Evolutionary conservation across 92 coral and sea anemone genomes (phyloP).

Genomic region (Scolanthus callimorphus): DNA sequence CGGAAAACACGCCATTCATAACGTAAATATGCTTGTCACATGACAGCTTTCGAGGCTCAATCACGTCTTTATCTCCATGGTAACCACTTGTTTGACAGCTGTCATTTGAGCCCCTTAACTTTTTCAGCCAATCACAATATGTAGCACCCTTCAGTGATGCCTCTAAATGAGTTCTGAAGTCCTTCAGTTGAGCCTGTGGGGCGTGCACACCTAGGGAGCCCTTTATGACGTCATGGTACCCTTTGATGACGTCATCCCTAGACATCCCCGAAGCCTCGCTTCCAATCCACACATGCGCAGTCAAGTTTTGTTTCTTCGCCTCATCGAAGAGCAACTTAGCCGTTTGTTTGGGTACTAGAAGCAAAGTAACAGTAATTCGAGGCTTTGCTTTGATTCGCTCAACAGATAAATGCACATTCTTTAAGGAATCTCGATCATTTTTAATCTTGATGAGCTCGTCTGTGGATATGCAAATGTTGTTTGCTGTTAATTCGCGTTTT

Average conservation of each 20-base stretch:
- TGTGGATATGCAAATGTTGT: constrained; percentile 52
- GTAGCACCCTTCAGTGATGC: not conserved
- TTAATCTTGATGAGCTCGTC: constrained; percentile 29
- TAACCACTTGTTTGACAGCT: not conserved
- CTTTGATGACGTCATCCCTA: constrained; percentile 23
- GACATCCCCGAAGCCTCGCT: too few species aligned
- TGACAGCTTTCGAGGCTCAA: not conserved
- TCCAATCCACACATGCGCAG: constrained; percentile 75
- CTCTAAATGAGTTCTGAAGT: constrained; percentile 8
- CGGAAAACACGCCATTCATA: constrained; percentile 40
- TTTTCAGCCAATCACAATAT: constrained; percentile 16
- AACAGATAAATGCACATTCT: not conserved
- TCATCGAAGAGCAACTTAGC: constrained; percentile 49
- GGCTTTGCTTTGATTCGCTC: constrained; percentile 10
- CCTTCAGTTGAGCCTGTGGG: constrained; percentile 13
- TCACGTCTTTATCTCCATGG: not conserved
- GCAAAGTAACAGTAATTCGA: constrained; percentile 40
- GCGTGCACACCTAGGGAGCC: constrained; percentile 58
- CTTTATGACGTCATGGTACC: constrained; percentile 43
- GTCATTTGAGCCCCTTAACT: constrained; percentile 1
- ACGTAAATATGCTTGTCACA: constrained; percentile 26
- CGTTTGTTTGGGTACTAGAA: constrained; percentile 42
- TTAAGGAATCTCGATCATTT: constrained; percentile 1
- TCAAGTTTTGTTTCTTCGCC: constrained; percentile 57
- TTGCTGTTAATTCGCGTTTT: constrained; percentile 43